These are phyloP conservation scores for Emmelina monodactyla DNA, from an alignment of 2,888 invertebrate genomes.

Conservation along the genomic window DNA sequence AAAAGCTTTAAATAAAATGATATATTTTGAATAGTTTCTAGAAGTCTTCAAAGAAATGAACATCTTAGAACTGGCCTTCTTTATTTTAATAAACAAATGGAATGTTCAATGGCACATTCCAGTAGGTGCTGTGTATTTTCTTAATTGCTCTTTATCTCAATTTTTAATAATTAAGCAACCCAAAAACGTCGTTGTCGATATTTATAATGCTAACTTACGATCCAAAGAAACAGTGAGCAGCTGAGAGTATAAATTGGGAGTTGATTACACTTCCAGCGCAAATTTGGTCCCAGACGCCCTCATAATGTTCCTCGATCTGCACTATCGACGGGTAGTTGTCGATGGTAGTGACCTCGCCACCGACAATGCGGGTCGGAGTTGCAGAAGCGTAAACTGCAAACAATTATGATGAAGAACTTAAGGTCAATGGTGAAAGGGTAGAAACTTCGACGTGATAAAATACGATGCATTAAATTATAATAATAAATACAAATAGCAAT, in stretches of 20 bases:
- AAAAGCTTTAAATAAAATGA: slow-evolving; percentile 19
- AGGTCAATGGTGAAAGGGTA: neutral
- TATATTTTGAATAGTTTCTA: too few relatives aligned
- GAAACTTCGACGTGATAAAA: neutral
- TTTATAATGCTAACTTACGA: too few relatives aligned
- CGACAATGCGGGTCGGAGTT: slow-evolving; percentile 12
- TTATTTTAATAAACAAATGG: too few relatives aligned
- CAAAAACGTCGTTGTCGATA: too few relatives aligned
- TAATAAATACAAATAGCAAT: too few relatives aligned
- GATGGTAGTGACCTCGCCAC: slow-evolving; percentile 21
- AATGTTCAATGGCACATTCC: too few relatives aligned
- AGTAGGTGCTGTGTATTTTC: too few relatives aligned
- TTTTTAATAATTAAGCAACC: too few relatives aligned
- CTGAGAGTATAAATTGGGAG: slow-evolving; percentile 13
- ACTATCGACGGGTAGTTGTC: slow-evolving; percentile 25
- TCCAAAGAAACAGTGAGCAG: slow-evolving; percentile 23
- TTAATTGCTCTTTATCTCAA: too few relatives aligned
- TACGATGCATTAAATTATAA: neutral
- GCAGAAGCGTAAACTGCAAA: slow-evolving; percentile 6
- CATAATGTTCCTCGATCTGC: slow-evolving; percentile 20
- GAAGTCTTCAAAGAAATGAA: too few relatives aligned
- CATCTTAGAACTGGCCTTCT: too few relatives aligned
- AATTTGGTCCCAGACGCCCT: slow-evolving; percentile 20
- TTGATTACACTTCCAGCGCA: slow-evolving; percentile 25
- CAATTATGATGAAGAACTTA: neutral